Base-by-base conservation (phyloP, 1,140 invertebrate genomes). In the Meteorus sp. region DNA sequence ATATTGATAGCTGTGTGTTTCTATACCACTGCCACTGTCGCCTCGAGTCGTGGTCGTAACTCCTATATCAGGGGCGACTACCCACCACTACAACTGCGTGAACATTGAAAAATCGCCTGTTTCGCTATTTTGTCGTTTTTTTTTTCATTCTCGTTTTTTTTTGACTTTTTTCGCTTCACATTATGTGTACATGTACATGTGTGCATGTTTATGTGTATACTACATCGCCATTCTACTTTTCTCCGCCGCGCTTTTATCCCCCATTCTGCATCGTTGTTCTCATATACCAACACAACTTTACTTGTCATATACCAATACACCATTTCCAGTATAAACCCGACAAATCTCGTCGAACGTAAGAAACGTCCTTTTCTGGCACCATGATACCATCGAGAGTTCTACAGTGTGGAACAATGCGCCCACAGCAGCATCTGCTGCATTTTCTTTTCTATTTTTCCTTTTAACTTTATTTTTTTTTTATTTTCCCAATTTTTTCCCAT, bases 331-430 rank as follows among this genome's bases (percentile, higher is more conserved):
- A n/a, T n/a, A 44, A 17, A 19, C 47, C 25, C 11, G 19, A 27
- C 11, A 7, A 31, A 31, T 50, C 47, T 50, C 47, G 53, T 23
- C 17, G 22, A 44, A 15, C 50, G 7, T 13, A 33, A 20, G n/a
- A 15, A 29, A 13, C 41, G 23, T 29, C 13, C 25, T 17, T 41
- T 31, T 41, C 31, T 22, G 8, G 20, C 23, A 37, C 23, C 17
- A 6, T 43, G 27, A 44, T 56, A 31, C 53, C 53, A 45, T 31
- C 17, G 53, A 25, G 53, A 44, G 44, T 56, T 54, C 17, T 25
- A 44, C 37, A 45, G 39, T 19, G 9, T 56, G 53, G 4, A 25
- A 45, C 53, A 56, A 44, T 44, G 25, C 39, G 11, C 11, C 20
- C n/a, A n/a, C 29, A 33, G 6, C 29, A 33, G 15, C 53, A 29